Conservation (phyloP, 2,113 vertebrate species). For the Heterocephalus glaber region DNA sequence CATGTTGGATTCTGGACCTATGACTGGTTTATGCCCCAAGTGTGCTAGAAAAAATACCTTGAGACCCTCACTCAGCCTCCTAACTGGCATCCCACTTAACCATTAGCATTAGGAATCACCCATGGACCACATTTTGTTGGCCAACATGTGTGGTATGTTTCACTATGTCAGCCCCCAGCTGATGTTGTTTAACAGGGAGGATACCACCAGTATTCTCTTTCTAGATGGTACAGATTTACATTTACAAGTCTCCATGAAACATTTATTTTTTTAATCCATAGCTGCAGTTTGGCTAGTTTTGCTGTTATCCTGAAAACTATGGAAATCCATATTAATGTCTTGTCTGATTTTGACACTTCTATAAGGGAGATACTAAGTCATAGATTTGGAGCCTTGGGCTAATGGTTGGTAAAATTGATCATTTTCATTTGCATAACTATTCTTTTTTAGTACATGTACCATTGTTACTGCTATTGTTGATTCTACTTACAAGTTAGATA, state of each 20-base stretch:
- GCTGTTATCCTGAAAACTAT: background rate
- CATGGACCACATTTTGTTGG: background rate
- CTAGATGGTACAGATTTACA: background rate
- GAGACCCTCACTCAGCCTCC: too few species aligned
- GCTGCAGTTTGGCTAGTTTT: background rate
- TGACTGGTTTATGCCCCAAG: background rate
- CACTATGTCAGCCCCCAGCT: background rate
- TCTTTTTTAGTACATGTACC: background rate
- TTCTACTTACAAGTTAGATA: background rate
- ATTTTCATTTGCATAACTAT: background rate
- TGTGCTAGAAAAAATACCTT: background rate
- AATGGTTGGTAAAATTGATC: background rate
- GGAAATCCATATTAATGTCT: background rate
- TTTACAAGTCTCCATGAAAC: background rate
- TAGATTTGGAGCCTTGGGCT: background rate
- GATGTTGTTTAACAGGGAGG: background rate
- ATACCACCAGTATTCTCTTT: background rate
- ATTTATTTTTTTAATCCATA: background rate
- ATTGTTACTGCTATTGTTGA: background rate
- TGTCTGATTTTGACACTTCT: background rate
- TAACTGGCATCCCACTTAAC: background rate
- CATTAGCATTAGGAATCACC: background rate
- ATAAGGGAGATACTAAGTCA: background rate
- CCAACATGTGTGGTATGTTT: background rate
- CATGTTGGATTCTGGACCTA: background rate